Percentiles rank a stretch among this genome's conserved stretches.
These are phyloP conservation scores for Polydrusus pterygomalis DNA, from an alignment of 2,888 invertebrate species.

Conservation along the genomic window DNA sequence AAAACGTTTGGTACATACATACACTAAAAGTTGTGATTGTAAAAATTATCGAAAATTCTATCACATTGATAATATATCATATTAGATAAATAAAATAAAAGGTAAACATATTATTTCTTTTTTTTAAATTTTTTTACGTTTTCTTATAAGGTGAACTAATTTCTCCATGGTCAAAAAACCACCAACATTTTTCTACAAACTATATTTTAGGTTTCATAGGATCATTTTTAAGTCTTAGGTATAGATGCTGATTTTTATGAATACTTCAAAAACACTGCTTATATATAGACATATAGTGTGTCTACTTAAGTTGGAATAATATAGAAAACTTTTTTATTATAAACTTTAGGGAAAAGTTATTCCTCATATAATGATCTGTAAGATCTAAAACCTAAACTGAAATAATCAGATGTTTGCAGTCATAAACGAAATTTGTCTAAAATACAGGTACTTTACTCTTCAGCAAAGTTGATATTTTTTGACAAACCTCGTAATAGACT, in stretches of 20 bases:
- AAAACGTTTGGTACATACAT: conserved; percentile 73
- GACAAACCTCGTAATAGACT: too few species aligned
- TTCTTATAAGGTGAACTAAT: conserved; percentile 55
- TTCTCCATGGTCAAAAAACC: conserved; percentile 53
- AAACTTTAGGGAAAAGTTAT: too few species aligned
- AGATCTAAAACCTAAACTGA: too few species aligned
- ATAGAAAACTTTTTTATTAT: too few species aligned
- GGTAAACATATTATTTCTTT: conserved; percentile 30
- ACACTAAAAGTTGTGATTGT: conserved; percentile 77
- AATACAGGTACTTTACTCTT: too few species aligned
- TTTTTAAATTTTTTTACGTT: conserved; percentile 54
- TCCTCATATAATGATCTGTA: too few species aligned
- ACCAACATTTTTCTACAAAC: conserved; percentile 14
- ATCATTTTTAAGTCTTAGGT: too few species aligned
- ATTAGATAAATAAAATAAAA: conserved; percentile 59
- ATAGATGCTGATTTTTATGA: not conserved
- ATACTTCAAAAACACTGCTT: not conserved
- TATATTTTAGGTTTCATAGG: not conserved
- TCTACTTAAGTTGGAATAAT: too few species aligned
- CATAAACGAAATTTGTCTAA: too few species aligned
- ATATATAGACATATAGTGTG: too few species aligned
- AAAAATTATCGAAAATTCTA: conserved; percentile 82
- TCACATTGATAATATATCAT: conserved; percentile 74
- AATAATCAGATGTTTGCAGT: too few species aligned
- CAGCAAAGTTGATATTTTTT: too few species aligned